Evolutionary conservation across 30 jellyfish, hydroid and myxozoan species (phyloP).

Genomic region (Chrysaora quinquecirrha): DNA sequence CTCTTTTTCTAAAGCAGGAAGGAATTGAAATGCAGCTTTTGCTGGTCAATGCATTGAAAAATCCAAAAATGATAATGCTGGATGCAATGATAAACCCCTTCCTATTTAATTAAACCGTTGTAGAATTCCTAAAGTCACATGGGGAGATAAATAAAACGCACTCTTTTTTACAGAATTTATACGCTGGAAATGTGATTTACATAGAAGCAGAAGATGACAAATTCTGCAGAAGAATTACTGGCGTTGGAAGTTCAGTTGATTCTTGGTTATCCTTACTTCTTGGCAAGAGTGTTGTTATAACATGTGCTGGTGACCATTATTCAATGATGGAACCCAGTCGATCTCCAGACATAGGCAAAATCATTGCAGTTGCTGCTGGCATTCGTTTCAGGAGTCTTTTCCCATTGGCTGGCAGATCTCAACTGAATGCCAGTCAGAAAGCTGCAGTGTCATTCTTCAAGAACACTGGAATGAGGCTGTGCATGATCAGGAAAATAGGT

Average conservation of each 20-base stretch:
- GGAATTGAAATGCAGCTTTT: too few relatives aligned
- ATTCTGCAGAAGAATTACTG: constrained; percentile 41
- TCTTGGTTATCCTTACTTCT: constrained; percentile 54
- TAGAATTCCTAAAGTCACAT: too few relatives aligned
- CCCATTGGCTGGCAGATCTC: constrained; percentile 18
- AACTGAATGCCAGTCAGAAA: constrained; percentile 29
- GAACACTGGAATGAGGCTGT: constrained; percentile 23
- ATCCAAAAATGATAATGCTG: too few relatives aligned
- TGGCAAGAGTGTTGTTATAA: constrained; percentile 13
- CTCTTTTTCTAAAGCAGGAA: too few relatives aligned
- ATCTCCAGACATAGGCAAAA: constrained; percentile 62
- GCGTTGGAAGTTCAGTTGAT: constrained; percentile 60
- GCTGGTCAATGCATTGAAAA: too few relatives aligned
- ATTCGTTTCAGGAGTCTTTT: constrained; percentile 33
- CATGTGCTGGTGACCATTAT: constrained; percentile 66
- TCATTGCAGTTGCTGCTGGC: constrained; percentile 44
- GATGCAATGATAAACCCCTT: too few relatives aligned
- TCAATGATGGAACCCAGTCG: constrained; percentile 67
- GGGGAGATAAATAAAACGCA: too few relatives aligned
- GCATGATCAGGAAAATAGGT: constrained; percentile 20
- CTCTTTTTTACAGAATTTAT: constrained; percentile 30
- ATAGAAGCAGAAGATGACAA: constrained; percentile 68
- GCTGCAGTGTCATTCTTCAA: constrained; percentile 11
- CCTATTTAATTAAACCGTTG: too few relatives aligned
- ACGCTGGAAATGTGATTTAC: constrained; percentile 39